These are phyloP conservation scores for Lepidotrigona ventralis DNA, from an alignment of 1,140 invertebrate genomes.

Conservation along the genomic window DNA sequence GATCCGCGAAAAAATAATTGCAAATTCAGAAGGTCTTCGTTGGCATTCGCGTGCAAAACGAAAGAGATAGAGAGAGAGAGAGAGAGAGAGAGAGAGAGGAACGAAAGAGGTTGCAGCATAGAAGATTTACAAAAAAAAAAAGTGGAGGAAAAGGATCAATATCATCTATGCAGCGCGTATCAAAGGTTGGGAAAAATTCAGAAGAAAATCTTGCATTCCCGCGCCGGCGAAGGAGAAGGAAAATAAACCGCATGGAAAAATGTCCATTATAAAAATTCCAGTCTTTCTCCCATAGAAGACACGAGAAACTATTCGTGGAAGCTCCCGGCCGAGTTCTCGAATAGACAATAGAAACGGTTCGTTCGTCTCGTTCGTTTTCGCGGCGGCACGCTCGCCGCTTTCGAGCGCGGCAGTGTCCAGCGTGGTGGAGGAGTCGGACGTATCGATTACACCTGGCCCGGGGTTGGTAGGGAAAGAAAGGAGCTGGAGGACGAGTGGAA, in stretches of 20 bases:
- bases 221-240: too few relatives aligned
- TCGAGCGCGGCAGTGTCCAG: not conserved
- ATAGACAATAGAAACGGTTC: constrained; percentile 4
- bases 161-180: not conserved
- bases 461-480: not conserved
- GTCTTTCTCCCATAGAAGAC: not conserved
- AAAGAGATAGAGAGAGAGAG: not conserved
- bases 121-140: not conserved
- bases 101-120: not conserved
- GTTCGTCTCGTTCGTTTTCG: constrained; percentile 6
- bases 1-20: constrained; percentile 16
- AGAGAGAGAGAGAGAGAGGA: not conserved
- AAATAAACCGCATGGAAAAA: not conserved
- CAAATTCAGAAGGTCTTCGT: not conserved
- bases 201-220: not conserved
- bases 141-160: not conserved
- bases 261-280: constrained; percentile 3
- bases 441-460: constrained; percentile 28
- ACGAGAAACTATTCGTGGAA: not conserved
- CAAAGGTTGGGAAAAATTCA: not conserved
- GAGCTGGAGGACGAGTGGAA: not conserved
- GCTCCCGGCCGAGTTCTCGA: not conserved
- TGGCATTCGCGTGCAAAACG: constrained; percentile 29
- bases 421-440: not conserved
- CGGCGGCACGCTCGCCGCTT: not conserved